Percentiles rank a stretch among this genome's conserved stretches.
These are phyloP conservation scores for Epinotia bilunana DNA, from an alignment of 2,888 invertebrate genomes.

Conservation along the genomic window DNA sequence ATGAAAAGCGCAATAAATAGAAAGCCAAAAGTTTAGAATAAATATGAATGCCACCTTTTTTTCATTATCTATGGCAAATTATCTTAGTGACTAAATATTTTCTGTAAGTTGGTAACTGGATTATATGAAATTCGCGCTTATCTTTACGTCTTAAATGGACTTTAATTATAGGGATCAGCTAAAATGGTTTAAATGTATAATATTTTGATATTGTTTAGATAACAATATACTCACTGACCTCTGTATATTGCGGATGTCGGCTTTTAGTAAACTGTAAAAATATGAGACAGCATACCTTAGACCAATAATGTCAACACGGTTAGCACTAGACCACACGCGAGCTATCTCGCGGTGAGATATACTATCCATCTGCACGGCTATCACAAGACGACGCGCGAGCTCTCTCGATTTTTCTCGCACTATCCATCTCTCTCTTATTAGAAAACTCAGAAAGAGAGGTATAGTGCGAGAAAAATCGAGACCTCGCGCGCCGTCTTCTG, in stretches of 20 bases:
- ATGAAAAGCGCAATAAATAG: slow-evolving; percentile 40
- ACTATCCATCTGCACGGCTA: no score
- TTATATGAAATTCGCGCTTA: slow-evolving; percentile 8
- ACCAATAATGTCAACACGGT: no score
- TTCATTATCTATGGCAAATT: slow-evolving; percentile 38
- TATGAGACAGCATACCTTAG: no score
- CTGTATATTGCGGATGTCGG: background rate
- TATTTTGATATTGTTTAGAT: background rate
- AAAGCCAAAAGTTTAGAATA: slow-evolving; percentile 38
- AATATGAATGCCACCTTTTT: slow-evolving; percentile 42
- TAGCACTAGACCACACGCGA: no score
- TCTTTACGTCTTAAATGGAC: background rate
- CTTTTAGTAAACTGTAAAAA: background rate
- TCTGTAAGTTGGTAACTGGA: slow-evolving; percentile 41
- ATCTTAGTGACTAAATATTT: slow-evolving; percentile 33
- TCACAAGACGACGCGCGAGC: no score
- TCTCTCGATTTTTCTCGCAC: no score
- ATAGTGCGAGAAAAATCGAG: no score
- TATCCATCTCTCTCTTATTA: no score
- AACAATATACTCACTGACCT: background rate
- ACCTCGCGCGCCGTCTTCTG: no score
- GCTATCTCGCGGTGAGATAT: no score
- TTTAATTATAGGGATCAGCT: no score
- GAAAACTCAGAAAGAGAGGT: no score
- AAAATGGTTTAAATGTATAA: background rate